Evolutionary conservation across 2,888 invertebrate species (phyloP), one percentile per base, ranked within the genome.

Genomic region (Panzeria rudis): DNA sequence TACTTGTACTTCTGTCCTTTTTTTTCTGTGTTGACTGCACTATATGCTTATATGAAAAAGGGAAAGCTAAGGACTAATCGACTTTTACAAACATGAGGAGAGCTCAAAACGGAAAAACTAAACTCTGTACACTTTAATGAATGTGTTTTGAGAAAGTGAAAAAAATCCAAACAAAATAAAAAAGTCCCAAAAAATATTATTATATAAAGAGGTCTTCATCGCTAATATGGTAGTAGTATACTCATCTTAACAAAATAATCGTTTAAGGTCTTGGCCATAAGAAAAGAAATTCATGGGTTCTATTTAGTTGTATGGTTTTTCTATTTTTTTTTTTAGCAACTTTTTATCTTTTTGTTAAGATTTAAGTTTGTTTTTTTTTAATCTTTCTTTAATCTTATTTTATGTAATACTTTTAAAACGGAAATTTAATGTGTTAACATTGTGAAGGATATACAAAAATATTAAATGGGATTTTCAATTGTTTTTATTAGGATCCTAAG

Each of bases 341-440:
- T n/a, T 25, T 54, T 25, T 23, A 15, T 73, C 38, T 68, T 11
- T 29, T 29, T 29, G 5, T 29, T 47, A 35, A 35, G 15, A 62
- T 23, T 69, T 56, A 54, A 66, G 52, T 79, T 72, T 35, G 54
- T 56, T 72, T 50, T 72, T 50, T 59, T 66, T 66, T 66, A 47
- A 73, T 66, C 73, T 66, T 50, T 29, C 29, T 59, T 41, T 50
- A 56, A 73, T 50, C 66, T 66, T 35, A 38, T 73, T 29, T 38
- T 66, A 15, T 66, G 35, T 38, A 56, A 56, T 73, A 32, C 44
- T 79, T 72, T 79, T 64, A 9, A 41, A 83, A 73, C 71, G 77
- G 77, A 72, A 77, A 77, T 83, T 72, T 64, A 52, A 72, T 83
- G 72, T 83, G 83, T 68, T 83, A 56, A 80, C 38, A 52, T n/a